phyloP scores from a whole-genome alignment of 2,888 invertebrate species.

The Saturnia pavonia region DNA sequence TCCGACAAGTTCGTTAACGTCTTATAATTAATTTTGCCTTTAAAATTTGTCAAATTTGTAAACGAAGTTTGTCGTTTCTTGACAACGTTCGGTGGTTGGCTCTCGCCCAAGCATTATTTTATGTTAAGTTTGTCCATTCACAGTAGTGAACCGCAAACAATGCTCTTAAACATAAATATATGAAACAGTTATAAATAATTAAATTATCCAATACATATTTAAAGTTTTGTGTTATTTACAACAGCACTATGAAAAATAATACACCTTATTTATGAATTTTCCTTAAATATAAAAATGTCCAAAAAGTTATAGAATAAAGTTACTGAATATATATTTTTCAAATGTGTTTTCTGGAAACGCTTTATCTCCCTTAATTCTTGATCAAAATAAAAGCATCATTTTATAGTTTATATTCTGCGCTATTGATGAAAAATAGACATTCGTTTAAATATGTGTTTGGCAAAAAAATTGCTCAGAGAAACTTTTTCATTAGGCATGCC shows the following conservation, averaged over 20 bases:
- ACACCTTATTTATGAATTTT: too few relatives aligned
- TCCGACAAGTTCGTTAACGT: slow-evolving; percentile 60
- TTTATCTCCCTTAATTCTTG: too few relatives aligned
- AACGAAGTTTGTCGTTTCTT: slow-evolving; percentile 62
- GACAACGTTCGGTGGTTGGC: slow-evolving; percentile 59
- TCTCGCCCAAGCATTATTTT: slow-evolving; percentile 50
- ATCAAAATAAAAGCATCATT: too few relatives aligned
- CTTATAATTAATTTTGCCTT: slow-evolving; percentile 66
- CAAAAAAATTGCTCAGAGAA: too few relatives aligned
- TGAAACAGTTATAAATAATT: not conserved
- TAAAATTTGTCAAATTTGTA: slow-evolving; percentile 67
- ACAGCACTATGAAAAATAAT: not conserved
- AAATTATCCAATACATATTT: not conserved
- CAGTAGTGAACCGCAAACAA: slow-evolving; percentile 27
- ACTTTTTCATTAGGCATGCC: too few relatives aligned
- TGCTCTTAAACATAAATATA: slow-evolving; percentile 19
- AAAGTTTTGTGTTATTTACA: not conserved
- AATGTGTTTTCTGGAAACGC: too few relatives aligned
- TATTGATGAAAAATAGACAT: too few relatives aligned
- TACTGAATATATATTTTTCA: too few relatives aligned
- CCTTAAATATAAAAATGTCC: too few relatives aligned
- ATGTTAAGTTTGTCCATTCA: slow-evolving; percentile 39
- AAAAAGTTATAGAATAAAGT: not conserved
- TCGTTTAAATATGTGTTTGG: too few relatives aligned
- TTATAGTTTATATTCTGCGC: too few relatives aligned